Base-by-base conservation (phyloP, 2,888 invertebrate genomes). In the Acholoe squamosa region DNA sequence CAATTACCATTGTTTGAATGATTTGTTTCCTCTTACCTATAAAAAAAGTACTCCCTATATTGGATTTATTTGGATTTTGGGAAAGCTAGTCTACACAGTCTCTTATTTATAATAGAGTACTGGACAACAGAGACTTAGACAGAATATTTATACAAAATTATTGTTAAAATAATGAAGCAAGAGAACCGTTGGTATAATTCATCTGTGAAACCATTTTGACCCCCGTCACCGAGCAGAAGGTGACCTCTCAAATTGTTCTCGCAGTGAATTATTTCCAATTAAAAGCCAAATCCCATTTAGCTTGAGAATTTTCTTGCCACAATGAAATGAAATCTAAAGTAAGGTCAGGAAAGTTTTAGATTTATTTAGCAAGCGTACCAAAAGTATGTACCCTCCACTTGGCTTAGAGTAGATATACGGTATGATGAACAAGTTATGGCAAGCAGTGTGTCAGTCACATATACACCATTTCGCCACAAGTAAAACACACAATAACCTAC, bases 371-470 rank as follows among this genome's bases (percentile, higher is more conserved):
- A 43, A 43, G 43, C 43, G 43, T 43, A 43, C 43, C n/a, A n/a
- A n/a, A 43, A 43, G 43, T 43, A 43, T 43, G 71, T 14, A 71
- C 71, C 34, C 33, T 25, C 43, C 12, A 80, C 34, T 16, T 0
- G 34, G 61, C 61, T 43, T 16, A 80, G 16, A n/a, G 43, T n/a
- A 43, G 7, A 80, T 43, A 14, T 16, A 43, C 16, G 12, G 16
- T 16, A 1, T 16, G 7, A 80, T 33, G 7, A 43, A 14, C 43
- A 33, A 19, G 34, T 16, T 19, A n/a, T 43, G 34, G 33, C 0
- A 80, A 80, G 80, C 80, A 43, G 80, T 80, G 77, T 33, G 43
- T 80, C 61, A 61, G 61, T 61, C 7, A 61, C 3, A 61, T 43
- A 7, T 10, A 7, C 3, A 43, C 43, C 43, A 43, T 43, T 43